These are phyloP conservation scores for Bombus affinis DNA, from an alignment of 1,140 invertebrate genomes.

Conservation along the genomic window DNA sequence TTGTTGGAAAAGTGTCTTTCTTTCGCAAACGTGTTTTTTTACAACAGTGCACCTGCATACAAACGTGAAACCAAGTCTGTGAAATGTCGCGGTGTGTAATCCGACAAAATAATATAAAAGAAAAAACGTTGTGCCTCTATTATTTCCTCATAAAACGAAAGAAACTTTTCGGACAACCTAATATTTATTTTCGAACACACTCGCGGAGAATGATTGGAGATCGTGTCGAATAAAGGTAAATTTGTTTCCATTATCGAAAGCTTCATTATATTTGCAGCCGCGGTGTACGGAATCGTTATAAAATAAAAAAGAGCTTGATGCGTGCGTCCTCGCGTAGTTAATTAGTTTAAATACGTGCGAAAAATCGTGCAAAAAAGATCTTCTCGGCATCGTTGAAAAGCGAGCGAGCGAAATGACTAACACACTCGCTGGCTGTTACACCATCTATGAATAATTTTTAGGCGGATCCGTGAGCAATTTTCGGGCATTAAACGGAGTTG, in stretches of 20 bases:
- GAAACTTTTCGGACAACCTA: too few relatives aligned
- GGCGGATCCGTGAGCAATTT: slow-evolving; percentile 3
- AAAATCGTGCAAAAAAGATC: background rate
- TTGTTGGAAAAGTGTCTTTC: too few relatives aligned
- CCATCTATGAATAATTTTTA: slow-evolving; percentile 22
- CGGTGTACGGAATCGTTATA: background rate
- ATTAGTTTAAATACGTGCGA: background rate
- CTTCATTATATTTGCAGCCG: background rate
- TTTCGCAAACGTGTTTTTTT: too few relatives aligned
- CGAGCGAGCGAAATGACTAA: background rate
- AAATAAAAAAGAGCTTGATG: background rate
- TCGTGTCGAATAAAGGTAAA: slow-evolving; percentile 17
- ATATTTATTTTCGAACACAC: background rate
- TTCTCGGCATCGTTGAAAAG: too few relatives aligned
- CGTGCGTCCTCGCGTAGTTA: background rate
- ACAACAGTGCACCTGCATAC: too few relatives aligned
- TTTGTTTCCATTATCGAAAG: background rate
- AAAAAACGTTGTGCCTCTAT: too few relatives aligned
- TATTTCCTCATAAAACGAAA: too few relatives aligned
- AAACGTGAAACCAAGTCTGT: too few relatives aligned
- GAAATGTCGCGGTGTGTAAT: too few relatives aligned
- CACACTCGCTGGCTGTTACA: background rate
- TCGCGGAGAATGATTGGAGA: too few relatives aligned
- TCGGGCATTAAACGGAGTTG: background rate
- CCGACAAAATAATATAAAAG: too few relatives aligned